phyloP scores from a whole-genome alignment of 2,113 vertebrate genomes.

The Nycticorax nycticorax region DNA sequence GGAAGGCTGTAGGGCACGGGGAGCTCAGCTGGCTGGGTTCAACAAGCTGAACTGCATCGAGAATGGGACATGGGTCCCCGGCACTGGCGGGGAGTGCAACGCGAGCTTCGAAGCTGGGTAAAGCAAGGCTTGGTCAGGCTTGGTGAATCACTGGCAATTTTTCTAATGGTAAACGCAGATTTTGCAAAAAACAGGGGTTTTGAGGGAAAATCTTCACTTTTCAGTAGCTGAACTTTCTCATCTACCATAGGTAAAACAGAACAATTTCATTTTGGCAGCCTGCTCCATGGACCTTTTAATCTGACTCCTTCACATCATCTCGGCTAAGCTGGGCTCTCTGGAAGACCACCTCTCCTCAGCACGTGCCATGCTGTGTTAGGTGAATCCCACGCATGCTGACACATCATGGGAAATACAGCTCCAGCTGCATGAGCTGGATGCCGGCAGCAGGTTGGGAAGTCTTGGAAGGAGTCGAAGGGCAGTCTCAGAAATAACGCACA shows the following conservation, averaged over 20 bases:
- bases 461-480: not conserved
- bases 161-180: not conserved
- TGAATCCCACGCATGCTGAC: not conserved
- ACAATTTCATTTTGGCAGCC: not conserved
- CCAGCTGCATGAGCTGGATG: not conserved
- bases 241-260: not conserved
- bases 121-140: not conserved
- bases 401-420: not conserved
- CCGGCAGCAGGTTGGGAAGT: not conserved
- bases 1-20: not conserved
- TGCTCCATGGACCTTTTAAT: not conserved
- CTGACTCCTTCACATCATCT: not conserved
- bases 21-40: not conserved
- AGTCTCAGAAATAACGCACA: not conserved
- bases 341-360: not conserved
- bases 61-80: fast-evolving
- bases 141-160: not conserved
- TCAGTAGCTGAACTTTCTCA: not conserved
- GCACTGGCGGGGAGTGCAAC: not conserved
- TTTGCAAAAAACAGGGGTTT: not conserved
- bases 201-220: not conserved
- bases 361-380: not conserved
- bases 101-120: not conserved
- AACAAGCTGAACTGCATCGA: not conserved
- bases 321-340: not conserved